Conservation (phyloP, 2,888 invertebrate genomes). For the Agrotis exclamationis region DNA sequence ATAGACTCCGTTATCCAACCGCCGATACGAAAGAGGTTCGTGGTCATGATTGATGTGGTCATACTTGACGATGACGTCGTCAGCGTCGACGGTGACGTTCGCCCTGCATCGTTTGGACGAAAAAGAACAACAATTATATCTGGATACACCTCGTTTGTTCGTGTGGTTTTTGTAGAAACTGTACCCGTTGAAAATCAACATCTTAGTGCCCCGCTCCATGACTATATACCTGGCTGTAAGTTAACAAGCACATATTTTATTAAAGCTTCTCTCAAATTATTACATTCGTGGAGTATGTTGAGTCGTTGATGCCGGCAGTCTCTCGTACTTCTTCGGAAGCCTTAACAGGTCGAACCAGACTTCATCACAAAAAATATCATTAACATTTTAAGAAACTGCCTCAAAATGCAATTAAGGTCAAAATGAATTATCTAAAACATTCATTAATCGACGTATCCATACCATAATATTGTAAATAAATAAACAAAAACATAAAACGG, state of each 20-base stretch:
- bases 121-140: slow-evolving; percentile 70
- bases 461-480: no score
- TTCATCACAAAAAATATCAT: no score
- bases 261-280: neutral
- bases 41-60: slow-evolving; percentile 36
- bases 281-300: neutral
- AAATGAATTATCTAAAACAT: no score
- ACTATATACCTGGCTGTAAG: slow-evolving; percentile 64
- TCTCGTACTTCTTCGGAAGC: no score
- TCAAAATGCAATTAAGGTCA: no score
- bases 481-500: no score
- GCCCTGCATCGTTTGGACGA: slow-evolving; percentile 50
- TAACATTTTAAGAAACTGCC: no score
- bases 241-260: neutral
- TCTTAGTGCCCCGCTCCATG: slow-evolving; percentile 53
- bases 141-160: slow-evolving; percentile 58
- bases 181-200: slow-evolving; percentile 65
- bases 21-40: neutral
- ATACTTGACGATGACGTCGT: slow-evolving; percentile 31
- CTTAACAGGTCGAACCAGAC: no score
- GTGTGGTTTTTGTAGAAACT: slow-evolving; percentile 60
- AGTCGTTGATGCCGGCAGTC: neutral
- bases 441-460: no score
- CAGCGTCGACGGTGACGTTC: slow-evolving; percentile 31
- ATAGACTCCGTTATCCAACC: neutral